Conservation (phyloP, 2,113 vertebrate genomes). For the Toxotes chatareus region DNA sequence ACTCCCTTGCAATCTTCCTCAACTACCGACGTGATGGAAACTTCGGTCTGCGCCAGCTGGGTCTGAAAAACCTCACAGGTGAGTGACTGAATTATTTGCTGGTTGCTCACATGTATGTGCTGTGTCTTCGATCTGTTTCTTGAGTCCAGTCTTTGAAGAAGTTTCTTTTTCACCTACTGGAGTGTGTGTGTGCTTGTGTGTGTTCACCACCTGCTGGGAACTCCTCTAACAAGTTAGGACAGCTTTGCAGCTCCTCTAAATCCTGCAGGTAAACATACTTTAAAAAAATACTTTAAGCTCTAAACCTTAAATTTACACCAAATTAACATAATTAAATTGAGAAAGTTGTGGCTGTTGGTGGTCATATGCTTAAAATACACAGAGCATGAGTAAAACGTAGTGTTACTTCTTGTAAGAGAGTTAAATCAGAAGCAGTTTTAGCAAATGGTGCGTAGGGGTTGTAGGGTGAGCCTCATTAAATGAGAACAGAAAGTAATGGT, state of each 20-base stretch:
- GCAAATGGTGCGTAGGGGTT: neutral
- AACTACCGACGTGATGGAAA: constrained; percentile 98
- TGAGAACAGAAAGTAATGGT: neutral
- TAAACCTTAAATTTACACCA: neutral
- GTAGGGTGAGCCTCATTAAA: neutral
- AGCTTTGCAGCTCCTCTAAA: neutral
- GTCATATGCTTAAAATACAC: neutral
- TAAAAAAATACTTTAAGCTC: neutral
- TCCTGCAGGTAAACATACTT: neutral
- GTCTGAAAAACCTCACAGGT: constrained; percentile 95
- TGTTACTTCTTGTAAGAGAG: neutral
- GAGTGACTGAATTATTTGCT: constrained; percentile 2
- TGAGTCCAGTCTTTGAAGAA: neutral
- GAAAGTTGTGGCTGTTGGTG: too few species aligned
- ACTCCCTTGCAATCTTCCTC: constrained; percentile 94
- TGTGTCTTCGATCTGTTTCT: neutral
- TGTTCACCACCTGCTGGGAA: neutral
- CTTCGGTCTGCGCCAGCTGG: constrained; percentile 94
- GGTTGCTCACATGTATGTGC: neutral
- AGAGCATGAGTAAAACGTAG: neutral
- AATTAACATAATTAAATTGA: neutral
- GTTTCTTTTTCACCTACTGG: neutral
- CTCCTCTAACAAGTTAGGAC: neutral
- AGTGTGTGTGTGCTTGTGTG: neutral
- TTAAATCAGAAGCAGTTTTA: neutral